phyloP scores from a whole-genome alignment of 2,797 vertebrate species.

The Falco berigora region DNA sequence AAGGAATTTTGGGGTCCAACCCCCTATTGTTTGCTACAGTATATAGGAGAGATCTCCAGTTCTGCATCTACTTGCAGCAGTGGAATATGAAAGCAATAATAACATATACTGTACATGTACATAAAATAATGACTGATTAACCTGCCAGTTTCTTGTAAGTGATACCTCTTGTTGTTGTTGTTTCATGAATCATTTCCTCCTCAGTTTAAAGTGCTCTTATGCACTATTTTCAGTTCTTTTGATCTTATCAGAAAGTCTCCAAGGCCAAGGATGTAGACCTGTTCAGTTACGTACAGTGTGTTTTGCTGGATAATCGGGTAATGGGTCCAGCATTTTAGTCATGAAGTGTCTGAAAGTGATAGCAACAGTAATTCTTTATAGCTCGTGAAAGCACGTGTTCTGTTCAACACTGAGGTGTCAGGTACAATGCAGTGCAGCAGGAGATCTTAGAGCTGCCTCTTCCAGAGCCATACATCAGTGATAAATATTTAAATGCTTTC shows the following conservation, averaged over 20 bases:
- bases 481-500: conserved; percentile 35
- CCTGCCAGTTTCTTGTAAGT: background rate
- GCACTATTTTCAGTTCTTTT: background rate
- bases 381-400: background rate
- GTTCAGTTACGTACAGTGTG: background rate
- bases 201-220: background rate
- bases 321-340: background rate
- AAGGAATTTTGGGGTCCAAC: background rate
- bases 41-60: background rate
- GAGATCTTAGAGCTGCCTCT: background rate
- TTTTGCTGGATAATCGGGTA: background rate
- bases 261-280: background rate
- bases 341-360: background rate
- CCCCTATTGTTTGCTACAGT: background rate
- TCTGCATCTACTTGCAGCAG: background rate
- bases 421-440: background rate
- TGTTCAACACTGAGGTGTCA: background rate
- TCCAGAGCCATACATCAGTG: background rate
- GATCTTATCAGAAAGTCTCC: background rate
- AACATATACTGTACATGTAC: background rate
- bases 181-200: background rate
- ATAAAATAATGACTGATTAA: background rate
- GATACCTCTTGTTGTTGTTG: background rate
- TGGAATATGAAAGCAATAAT: background rate
- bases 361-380: background rate